phyloP scores from a whole-genome alignment of 2,113 vertebrate genomes.

The Melanostigma gelatinosum region DNA sequence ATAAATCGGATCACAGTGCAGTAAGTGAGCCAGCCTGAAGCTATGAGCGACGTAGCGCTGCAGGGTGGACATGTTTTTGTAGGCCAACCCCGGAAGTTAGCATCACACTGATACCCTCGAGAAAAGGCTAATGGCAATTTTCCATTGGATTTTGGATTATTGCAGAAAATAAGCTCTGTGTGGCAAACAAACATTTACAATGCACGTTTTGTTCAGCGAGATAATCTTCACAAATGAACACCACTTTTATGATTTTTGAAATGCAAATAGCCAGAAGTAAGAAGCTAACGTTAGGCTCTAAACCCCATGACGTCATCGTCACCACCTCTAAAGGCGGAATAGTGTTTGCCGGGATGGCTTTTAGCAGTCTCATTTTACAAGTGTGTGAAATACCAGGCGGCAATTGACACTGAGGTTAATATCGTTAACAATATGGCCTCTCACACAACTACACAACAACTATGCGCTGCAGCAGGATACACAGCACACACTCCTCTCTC shows the following conservation, averaged over 20 bases:
- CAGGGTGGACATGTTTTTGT: neutral
- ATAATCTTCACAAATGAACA: neutral
- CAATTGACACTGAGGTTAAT: no score
- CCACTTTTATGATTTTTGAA: neutral
- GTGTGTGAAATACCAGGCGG: no score
- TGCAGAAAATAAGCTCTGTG: neutral
- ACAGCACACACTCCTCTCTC: neutral
- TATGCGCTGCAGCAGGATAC: neutral
- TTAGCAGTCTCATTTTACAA: no score
- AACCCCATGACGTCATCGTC: neutral
- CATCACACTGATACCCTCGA: neutral
- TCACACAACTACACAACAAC: no score
- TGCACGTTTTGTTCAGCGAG: neutral
- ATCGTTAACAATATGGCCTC: no score
- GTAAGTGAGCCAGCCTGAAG: constrained; percentile 21
- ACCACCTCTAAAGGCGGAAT: neutral
- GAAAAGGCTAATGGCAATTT: neutral
- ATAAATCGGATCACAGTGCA: constrained; percentile 44
- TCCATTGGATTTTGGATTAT: neutral
- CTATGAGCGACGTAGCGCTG: neutral
- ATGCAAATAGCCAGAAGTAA: neutral
- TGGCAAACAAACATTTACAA: neutral
- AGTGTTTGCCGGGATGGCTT: neutral
- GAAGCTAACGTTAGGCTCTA: neutral
- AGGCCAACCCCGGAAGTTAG: neutral